Percentiles rank a stretch among this genome's conserved stretches.
phyloP scores from a whole-genome alignment of 2,797 vertebrate genomes.

The Enteromius treurensis region DNA sequence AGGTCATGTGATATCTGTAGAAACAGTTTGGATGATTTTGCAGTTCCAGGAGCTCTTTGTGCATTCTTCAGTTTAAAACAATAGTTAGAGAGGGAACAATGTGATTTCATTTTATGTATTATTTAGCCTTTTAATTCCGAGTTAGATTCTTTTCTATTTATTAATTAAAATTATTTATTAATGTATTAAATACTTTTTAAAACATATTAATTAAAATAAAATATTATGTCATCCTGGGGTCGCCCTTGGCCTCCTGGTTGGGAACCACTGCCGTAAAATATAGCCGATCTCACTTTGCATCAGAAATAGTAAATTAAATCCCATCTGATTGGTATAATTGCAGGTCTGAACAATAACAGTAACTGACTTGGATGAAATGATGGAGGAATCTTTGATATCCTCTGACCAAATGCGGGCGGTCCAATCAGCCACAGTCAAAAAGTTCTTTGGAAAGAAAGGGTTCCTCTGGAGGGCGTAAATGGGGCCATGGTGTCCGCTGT shows the following conservation, averaged over 20 bases:
- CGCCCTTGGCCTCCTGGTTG: too few species aligned
- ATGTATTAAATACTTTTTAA: not conserved
- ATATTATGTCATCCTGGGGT: too few species aligned
- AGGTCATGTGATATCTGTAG: constrained; percentile 83
- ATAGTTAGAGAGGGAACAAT: not conserved
- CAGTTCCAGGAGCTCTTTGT: not conserved
- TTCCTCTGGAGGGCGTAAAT: constrained; percentile 89
- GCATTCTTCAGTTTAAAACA: not conserved
- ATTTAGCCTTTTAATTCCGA: not conserved
- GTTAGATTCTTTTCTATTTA: not conserved
- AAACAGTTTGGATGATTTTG: constrained; percentile 34
- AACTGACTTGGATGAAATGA: constrained; percentile 91
- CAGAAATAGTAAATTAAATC: not conserved
- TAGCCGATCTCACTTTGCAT: not conserved
- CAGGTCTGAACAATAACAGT: not conserved
- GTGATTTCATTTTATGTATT: not conserved
- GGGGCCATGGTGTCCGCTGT: constrained; percentile 85
- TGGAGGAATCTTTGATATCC: constrained; percentile 88
- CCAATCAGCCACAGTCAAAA: constrained; percentile 92
- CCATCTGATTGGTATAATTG: not conserved
- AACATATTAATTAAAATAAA: not conserved
- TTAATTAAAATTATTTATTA: not conserved
- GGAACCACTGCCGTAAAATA: not conserved
- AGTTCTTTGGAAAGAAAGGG: constrained; percentile 93
- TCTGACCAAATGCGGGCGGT: constrained; percentile 93